Conservation (phyloP, 2,113 vertebrate species). For the Gallinago paraguaiae region DNA sequence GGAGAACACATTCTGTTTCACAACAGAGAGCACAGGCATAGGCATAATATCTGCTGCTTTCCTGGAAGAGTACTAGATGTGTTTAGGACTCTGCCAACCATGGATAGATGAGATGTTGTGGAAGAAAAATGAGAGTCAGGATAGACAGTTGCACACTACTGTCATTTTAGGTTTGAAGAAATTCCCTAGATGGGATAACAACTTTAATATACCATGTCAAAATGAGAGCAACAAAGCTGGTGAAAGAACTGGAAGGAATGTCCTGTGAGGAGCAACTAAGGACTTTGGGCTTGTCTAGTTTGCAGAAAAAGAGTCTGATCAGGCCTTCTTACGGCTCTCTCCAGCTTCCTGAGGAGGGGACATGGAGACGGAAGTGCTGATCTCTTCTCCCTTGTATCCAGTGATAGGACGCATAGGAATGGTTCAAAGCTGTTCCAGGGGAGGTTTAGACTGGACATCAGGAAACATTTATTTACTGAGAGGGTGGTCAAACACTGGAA, state of each 20-base stretch:
- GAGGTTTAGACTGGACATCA: not conserved
- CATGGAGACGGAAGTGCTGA: not conserved
- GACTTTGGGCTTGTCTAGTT: not conserved
- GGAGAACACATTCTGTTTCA: not conserved
- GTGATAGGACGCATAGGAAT: accelerated
- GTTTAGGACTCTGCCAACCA: not conserved
- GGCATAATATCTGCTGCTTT: not conserved
- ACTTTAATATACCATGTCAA: not conserved
- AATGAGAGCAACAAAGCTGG: not conserved
- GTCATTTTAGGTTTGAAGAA: not conserved
- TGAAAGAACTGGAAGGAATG: not conserved
- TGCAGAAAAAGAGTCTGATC: not conserved
- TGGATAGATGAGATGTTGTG: not conserved
- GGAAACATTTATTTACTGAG: not conserved
- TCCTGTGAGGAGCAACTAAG: not conserved
- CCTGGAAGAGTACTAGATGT: not conserved
- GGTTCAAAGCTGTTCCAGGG: not conserved
- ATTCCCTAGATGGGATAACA: not conserved
- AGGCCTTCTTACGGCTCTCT: not conserved
- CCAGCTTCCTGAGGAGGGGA: not conserved
- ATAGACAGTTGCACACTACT: not conserved
- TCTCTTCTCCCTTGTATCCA: not conserved
- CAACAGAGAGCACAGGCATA: not conserved
- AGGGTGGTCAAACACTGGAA: not conserved
- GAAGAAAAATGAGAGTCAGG: not conserved